Percentiles rank a stretch among this genome's conserved stretches.
Conservation (phyloP, 2,113 vertebrate genomes). For the Narcine bancroftii region DNA sequence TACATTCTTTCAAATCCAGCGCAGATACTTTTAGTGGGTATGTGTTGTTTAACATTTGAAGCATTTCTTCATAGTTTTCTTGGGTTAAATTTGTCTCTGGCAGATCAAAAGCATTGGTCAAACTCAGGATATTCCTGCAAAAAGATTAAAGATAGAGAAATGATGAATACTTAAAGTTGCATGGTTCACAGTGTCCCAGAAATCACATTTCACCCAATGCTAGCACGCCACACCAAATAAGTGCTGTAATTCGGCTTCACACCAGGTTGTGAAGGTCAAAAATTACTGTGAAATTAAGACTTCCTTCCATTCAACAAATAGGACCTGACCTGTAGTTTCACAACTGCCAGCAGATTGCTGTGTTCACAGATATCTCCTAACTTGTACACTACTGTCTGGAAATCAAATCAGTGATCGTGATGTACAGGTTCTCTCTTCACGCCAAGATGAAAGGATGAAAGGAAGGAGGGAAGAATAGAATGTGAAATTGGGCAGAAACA, state of each 20-base stretch:
- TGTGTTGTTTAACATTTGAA: constrained; percentile 46
- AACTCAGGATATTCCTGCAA: constrained; percentile 64
- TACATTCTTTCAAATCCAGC: constrained; percentile 56
- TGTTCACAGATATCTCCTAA: too few species aligned
- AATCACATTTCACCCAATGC: neutral
- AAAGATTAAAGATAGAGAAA: constrained; percentile 36
- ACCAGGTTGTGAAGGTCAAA: too few species aligned
- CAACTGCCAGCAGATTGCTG: too few species aligned
- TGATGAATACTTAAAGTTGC: neutral
- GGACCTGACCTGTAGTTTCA: too few species aligned
- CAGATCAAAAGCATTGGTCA: constrained; percentile 64
- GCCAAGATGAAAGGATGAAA: too few species aligned
- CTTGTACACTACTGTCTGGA: too few species aligned
- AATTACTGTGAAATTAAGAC: too few species aligned
- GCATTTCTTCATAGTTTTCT: constrained; percentile 54
- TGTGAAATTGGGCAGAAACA: too few species aligned
- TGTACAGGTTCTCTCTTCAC: too few species aligned
- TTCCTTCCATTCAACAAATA: too few species aligned
- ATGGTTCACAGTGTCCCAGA: neutral
- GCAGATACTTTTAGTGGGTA: constrained; percentile 8
- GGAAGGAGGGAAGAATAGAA: too few species aligned
- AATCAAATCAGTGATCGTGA: too few species aligned
- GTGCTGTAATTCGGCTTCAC: neutral
- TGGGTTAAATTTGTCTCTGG: constrained; percentile 57
- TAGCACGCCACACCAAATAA: neutral